Conservation (phyloP, 2,113 vertebrate genomes). For the Hypanus sabinus region DNA sequence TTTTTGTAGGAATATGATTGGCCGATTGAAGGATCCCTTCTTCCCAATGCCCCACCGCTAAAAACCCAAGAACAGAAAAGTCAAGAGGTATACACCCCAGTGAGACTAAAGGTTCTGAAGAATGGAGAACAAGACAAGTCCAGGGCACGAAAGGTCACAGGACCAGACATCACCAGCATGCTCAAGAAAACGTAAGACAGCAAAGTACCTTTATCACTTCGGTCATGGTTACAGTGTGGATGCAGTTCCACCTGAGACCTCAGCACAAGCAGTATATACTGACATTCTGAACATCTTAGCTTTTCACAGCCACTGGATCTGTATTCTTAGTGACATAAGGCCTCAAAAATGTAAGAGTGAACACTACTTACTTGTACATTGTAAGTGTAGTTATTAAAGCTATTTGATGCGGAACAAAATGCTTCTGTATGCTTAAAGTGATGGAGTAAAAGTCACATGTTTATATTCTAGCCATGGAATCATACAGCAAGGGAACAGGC, state of each 20-base stretch:
- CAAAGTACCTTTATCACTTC: not conserved
- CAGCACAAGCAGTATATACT: not conserved
- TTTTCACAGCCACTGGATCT: not conserved
- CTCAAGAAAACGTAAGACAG: constrained; percentile 44
- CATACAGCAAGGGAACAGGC: too few relatives aligned
- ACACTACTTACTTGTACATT: not conserved
- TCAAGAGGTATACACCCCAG: not conserved
- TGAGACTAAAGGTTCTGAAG: constrained; percentile 45
- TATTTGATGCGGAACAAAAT: constrained; percentile 7
- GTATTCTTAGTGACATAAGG: not conserved
- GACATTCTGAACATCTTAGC: not conserved
- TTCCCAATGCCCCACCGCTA: constrained; percentile 46
- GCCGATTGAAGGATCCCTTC: constrained; percentile 48
- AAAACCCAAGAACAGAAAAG: constrained; percentile 41
- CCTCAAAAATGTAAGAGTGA: not conserved
- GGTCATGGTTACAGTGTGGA: not conserved
- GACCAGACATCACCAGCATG: constrained; percentile 39
- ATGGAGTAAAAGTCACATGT: not conserved
- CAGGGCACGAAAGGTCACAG: constrained; percentile 35
- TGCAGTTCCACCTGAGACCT: not conserved
- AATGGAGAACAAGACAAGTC: constrained; percentile 44
- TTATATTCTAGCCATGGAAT: not conserved
- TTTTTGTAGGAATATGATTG: constrained; percentile 46
- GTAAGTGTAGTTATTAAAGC: constrained; percentile 27
- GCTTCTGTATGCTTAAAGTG: not conserved